Evolutionary conservation across 2,797 vertebrate genomes (phyloP).

Genomic region (Coregonus sp.): DNA sequence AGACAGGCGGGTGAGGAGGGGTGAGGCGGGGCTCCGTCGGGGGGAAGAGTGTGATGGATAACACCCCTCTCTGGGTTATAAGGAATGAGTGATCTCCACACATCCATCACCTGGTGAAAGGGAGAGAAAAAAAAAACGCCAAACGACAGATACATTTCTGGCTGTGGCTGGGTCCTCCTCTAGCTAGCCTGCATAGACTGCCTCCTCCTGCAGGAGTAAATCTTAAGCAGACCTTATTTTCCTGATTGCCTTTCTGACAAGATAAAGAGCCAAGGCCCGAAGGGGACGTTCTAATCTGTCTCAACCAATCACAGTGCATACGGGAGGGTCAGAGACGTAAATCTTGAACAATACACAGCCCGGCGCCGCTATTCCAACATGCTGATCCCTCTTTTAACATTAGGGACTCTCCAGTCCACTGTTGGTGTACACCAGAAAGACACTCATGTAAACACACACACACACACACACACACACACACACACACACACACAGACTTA

Average conservation of each 20-base stretch:
- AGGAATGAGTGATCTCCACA: conserved; percentile 70
- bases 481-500: background rate
- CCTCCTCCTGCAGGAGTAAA: conserved; percentile 53
- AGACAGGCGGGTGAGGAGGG: conserved; percentile 19
- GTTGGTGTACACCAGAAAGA: background rate
- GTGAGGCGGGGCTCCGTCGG: conserved; percentile 13
- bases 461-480: background rate
- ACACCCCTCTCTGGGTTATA: conserved; percentile 59
- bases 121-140: conserved; percentile 30
- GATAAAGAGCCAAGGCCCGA: conserved; percentile 52
- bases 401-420: background rate
- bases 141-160: conserved; percentile 20
- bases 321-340: conserved; percentile 42
- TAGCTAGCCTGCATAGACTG: background rate
- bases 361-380: background rate
- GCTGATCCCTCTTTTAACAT: conserved; percentile 6
- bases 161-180: conserved; percentile 24
- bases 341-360: conserved; percentile 38
- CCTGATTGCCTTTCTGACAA: conserved; percentile 69
- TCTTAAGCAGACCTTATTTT: conserved; percentile 63
- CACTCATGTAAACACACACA: background rate
- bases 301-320: conserved; percentile 52
- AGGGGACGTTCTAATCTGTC: conserved; percentile 43
- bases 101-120: conserved; percentile 67
- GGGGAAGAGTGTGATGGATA: conserved; percentile 67